phyloP scores from a whole-genome alignment of 2,888 invertebrate species.

The Agrenia bidenticulata region DNA sequence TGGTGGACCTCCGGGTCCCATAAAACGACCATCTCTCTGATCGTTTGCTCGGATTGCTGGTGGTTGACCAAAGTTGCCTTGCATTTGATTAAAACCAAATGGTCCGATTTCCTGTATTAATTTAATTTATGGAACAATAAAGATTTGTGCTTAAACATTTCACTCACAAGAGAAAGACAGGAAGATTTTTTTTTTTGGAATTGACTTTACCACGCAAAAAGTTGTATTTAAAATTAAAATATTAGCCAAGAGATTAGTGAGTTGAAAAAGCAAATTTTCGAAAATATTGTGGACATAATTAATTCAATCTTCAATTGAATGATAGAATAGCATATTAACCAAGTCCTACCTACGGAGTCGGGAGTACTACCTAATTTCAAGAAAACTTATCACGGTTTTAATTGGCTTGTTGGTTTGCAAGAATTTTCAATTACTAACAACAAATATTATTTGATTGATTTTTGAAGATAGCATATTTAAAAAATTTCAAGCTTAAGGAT shows the following conservation, averaged over 20 bases:
- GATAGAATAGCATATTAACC: neutral
- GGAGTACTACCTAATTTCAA: slow-evolving; percentile 5
- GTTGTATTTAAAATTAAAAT: too few species aligned
- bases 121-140: neutral
- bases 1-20: slow-evolving; percentile 40
- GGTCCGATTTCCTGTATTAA: slow-evolving; percentile 48
- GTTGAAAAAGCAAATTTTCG: slow-evolving; percentile 9
- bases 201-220: too few species aligned
- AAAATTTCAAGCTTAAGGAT: too few species aligned
- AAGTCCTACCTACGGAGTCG: slow-evolving; percentile 17
- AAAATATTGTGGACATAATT: neutral
- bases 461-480: too few species aligned
- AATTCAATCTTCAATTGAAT: neutral
- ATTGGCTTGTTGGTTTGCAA: slow-evolving; percentile 7
- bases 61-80: slow-evolving; percentile 41
- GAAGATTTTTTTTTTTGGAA: neutral
- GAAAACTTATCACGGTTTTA: neutral
- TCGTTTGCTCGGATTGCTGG: slow-evolving; percentile 37
- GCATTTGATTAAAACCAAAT: slow-evolving; percentile 49
- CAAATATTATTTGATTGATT: too few species aligned
- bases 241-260: neutral
- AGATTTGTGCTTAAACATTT: too few species aligned
- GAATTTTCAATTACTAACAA: too few species aligned
- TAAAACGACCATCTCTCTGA: slow-evolving; percentile 40
- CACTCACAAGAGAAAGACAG: slow-evolving; percentile 21